Conservation (phyloP, 1,140 invertebrate genomes). For the Brachionus angularis region DNA sequence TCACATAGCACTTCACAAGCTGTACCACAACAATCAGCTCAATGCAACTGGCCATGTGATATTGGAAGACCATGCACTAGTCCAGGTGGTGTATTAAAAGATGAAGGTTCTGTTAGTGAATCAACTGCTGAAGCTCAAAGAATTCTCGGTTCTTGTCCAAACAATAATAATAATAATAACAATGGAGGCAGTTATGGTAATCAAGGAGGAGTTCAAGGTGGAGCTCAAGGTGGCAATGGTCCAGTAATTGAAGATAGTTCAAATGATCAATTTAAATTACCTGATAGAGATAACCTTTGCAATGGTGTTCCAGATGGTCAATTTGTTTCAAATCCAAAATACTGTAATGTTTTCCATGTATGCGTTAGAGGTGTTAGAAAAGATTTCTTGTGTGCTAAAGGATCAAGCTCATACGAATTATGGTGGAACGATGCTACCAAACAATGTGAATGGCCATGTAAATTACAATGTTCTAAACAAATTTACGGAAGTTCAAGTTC, state of each 20-base stretch:
- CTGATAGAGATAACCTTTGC: constrained; percentile 32
- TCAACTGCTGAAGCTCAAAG: constrained; percentile 3
- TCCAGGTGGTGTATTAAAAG: constrained; percentile 35
- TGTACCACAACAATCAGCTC: constrained; percentile 6
- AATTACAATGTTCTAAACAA: constrained; percentile 21
- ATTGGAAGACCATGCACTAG: constrained; percentile 22
- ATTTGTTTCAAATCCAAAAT: constrained; percentile 19
- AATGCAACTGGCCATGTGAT: constrained; percentile 42
- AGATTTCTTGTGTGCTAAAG: constrained; percentile 39
- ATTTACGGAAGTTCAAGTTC: not conserved
- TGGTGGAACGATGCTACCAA: constrained; percentile 41
- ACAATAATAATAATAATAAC: not conserved
- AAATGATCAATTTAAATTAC: constrained; percentile 26
- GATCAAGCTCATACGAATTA: constrained; percentile 37
- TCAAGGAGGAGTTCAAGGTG: too few relatives aligned
- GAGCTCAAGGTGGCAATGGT: constrained; percentile 15
- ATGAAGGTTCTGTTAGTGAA: constrained; percentile 1
- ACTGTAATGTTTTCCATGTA: constrained; percentile 40
- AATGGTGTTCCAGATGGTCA: constrained; percentile 22
- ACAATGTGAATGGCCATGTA: constrained; percentile 44
- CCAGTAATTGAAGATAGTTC: constrained; percentile 20
- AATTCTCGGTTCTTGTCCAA: constrained; percentile 27
- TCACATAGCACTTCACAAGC: constrained; percentile 25
- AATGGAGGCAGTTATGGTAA: not conserved
- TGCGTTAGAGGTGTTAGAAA: constrained; percentile 32